Conservation (phyloP, 2,113 vertebrate genomes). For the Cinclus mexicanus region DNA sequence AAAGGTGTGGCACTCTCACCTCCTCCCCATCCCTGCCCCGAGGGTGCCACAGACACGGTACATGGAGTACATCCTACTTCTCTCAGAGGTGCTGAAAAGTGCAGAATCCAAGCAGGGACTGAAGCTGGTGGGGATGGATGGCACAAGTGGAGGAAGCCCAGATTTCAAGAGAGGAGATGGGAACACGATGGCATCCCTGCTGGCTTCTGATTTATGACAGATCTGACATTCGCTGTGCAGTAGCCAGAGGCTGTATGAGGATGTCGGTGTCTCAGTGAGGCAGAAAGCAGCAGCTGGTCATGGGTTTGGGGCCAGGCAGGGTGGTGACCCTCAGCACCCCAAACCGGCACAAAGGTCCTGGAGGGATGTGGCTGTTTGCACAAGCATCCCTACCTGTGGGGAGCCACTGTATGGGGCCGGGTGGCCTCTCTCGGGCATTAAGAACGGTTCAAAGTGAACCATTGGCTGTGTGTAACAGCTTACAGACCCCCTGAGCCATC, state of each 20-base stretch:
- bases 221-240: neutral
- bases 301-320: neutral
- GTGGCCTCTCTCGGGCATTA: neutral
- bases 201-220: neutral
- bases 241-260: neutral
- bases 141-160: neutral
- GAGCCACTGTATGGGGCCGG: neutral
- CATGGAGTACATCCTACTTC: neutral
- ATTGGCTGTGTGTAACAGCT: neutral
- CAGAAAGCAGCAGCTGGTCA: neutral
- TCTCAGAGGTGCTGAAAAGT: neutral
- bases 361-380: neutral
- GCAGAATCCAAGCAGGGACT: neutral
- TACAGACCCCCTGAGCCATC: neutral
- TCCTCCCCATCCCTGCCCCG: neutral
- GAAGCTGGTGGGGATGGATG: neutral
- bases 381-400: neutral
- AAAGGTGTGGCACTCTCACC: neutral
- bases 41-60: accelerated
- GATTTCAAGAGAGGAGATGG: neutral
- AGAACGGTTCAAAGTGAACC: neutral
- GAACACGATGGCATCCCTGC: neutral
- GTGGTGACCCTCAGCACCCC: neutral
- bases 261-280: neutral
- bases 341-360: neutral